phyloP scores from a whole-genome alignment of 1,140 invertebrate species.

The Drosophila yakuba region DNA sequence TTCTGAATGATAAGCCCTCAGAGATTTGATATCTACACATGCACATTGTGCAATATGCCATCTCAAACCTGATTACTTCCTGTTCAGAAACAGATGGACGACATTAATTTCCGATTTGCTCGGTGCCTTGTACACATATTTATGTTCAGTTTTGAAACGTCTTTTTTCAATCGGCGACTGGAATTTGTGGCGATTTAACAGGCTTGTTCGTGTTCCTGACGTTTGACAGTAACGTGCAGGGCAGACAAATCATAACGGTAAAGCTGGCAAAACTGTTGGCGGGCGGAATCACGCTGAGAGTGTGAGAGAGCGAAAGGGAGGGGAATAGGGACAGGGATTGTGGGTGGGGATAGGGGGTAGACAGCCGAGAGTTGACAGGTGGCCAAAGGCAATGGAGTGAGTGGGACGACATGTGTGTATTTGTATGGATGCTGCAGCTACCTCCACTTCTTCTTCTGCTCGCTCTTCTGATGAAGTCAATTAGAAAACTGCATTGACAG shows the following conservation, averaged over 20 bases:
- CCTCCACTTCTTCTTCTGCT: constrained; percentile 1
- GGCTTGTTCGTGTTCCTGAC: constrained; percentile 22
- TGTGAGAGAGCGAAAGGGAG: too few relatives aligned
- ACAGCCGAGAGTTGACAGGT: constrained; percentile 33
- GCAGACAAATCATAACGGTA: constrained; percentile 37
- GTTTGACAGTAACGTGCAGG: constrained; percentile 35
- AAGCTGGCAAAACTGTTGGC: constrained; percentile 15
- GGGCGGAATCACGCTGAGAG: background rate
- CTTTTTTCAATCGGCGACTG: constrained; percentile 3
- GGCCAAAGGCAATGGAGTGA: constrained; percentile 24
- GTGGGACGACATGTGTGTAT: constrained; percentile 14
- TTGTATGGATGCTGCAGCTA: constrained; percentile 7
- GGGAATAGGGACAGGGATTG: too few relatives aligned
- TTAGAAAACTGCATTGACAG: constrained; percentile 52
- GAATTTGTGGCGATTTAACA: constrained; percentile 19
- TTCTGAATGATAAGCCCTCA: too few relatives aligned
- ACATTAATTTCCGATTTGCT: background rate
- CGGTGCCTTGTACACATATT: background rate
- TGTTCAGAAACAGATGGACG: background rate
- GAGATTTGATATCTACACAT: too few relatives aligned
- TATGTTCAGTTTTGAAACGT: background rate
- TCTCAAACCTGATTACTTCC: background rate
- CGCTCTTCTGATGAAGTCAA: constrained; percentile 42
- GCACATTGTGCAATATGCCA: background rate
- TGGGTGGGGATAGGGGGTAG: background rate